Evolutionary conservation across 1,140 invertebrate genomes (phyloP).

Genomic region (Campoletis sonorensis): DNA sequence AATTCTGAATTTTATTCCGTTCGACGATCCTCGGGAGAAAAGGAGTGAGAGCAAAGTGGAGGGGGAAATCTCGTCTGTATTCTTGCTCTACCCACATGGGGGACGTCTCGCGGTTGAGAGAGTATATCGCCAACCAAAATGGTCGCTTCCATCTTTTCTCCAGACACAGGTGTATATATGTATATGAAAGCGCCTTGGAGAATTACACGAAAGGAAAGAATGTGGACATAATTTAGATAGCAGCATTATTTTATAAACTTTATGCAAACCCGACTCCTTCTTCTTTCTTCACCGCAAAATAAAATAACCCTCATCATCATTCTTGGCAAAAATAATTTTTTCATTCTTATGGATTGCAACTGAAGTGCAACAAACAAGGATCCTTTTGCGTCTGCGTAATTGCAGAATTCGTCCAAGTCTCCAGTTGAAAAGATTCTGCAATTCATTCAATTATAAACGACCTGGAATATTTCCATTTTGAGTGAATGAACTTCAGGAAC

Average conservation of each 20-base stretch:
- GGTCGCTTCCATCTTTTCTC: conserved; percentile 1
- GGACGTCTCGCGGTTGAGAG: conserved; percentile 35
- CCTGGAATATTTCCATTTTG: too few species aligned
- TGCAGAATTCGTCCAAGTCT: too few species aligned
- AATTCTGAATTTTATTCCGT: conserved; percentile 72
- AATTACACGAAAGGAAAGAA: not conserved
- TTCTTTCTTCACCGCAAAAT: conserved; percentile 12
- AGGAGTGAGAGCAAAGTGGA: not conserved
- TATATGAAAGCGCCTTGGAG: not conserved
- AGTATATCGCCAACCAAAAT: conserved; percentile 45
- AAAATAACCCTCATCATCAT: not conserved
- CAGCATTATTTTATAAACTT: conserved; percentile 65
- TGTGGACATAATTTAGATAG: conserved; percentile 68
- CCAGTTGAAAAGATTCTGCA: too few species aligned
- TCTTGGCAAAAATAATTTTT: conserved; percentile 43
- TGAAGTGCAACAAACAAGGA: too few species aligned
- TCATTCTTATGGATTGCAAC: too few species aligned
- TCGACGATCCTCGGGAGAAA: conserved; percentile 45
- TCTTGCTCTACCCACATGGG: conserved; percentile 21
- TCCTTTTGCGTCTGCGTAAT: too few species aligned
- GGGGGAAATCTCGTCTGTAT: conserved; percentile 20
- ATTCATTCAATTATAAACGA: too few species aligned
- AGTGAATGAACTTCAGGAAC: too few species aligned
- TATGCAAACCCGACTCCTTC: conserved; percentile 48
- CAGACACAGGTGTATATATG: conserved; percentile 20